Conservation (phyloP, 2,797 vertebrate species). For the Lagorchestes hirsutus region DNA sequence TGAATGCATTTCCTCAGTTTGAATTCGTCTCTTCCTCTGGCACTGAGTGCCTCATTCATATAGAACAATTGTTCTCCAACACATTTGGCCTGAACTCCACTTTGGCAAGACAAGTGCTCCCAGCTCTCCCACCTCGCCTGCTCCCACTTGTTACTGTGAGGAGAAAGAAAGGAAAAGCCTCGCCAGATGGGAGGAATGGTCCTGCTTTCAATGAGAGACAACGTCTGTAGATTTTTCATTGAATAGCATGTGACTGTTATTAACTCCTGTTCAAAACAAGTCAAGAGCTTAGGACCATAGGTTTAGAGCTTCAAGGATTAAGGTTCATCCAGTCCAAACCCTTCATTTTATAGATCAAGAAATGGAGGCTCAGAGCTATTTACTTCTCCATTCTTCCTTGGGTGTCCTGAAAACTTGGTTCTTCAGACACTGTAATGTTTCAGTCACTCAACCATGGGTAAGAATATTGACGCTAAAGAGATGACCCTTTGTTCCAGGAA, state of each 20-base stretch:
- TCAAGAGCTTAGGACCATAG: not conserved
- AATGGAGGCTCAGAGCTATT: not conserved
- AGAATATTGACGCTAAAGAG: not conserved
- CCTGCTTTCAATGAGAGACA: not conserved
- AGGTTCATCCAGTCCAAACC: not conserved
- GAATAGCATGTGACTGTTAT: not conserved
- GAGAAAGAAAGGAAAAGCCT: not conserved
- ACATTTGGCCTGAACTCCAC: slow-evolving; percentile 65
- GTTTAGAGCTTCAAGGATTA: not conserved
- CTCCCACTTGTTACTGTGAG: slow-evolving; percentile 72
- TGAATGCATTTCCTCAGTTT: not conserved
- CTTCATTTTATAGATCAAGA: not conserved
- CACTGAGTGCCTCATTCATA: slow-evolving; percentile 37
- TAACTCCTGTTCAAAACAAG: not conserved
- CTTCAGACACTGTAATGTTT: not conserved
- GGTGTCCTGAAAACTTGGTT: not conserved
- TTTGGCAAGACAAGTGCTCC: slow-evolving; percentile 68
- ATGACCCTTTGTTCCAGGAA: not conserved
- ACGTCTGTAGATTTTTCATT: not conserved
- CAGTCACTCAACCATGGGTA: not conserved
- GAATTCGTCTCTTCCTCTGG: not conserved
- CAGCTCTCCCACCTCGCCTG: slow-evolving; percentile 75
- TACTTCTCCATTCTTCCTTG: not conserved
- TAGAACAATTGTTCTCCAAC: slow-evolving; percentile 75
- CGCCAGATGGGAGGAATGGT: not conserved